Evolutionary conservation across 2,113 vertebrate genomes (phyloP), one percentile per base, ranked within the genome.

Genomic region (Thermophis baileyi): DNA sequence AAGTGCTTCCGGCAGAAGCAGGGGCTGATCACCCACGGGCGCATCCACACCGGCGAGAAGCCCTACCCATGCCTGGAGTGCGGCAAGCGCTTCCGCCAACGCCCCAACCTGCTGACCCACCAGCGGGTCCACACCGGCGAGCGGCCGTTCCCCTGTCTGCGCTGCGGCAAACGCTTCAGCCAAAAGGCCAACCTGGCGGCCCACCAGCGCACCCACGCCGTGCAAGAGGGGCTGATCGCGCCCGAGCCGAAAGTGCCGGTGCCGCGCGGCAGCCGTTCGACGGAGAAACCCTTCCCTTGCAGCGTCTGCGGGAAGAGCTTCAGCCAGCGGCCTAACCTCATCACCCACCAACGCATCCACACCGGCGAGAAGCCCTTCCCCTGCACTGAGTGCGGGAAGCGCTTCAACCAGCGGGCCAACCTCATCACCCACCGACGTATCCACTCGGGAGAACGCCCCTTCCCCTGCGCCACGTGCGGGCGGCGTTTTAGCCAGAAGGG

Each of bases 381-480:
- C 93, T 97, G 96, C 87, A 88, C 97, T 0, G 96, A 98, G n/a
- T 98, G 98, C 57, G 98, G 98, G 87, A 97, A 97, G 94, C 98
- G 98, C 94, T 97, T 98, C 30, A 98, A 98, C 97, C 99, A 96
- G 95, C 96, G 97, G 86, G 95, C 98, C 88, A 97, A 97, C 93
- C 98, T 99, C 95, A 98, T 98, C 90, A 98, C 98, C 20, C 97
- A 98, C 96, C 98, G 98, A 11, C 98, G 98, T 46, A 98, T 98
- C 91, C 98, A 98, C 94, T 98, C 98, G 0, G 97, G 96, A 0
- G 97, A 97, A 92, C 94, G 96, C 63, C 97, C 97, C 85, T 97
- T 96, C 0, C 95, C 96, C 11, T 97, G 97, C 1, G 95, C 96
- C 88, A 94, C 96, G 91, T 97, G 97, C 1, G 96, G 96, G 8